Percentiles rank a stretch among this genome's conserved stretches.
phyloP scores from a whole-genome alignment of 2,113 vertebrate species.

The Melospiza melodia region DNA sequence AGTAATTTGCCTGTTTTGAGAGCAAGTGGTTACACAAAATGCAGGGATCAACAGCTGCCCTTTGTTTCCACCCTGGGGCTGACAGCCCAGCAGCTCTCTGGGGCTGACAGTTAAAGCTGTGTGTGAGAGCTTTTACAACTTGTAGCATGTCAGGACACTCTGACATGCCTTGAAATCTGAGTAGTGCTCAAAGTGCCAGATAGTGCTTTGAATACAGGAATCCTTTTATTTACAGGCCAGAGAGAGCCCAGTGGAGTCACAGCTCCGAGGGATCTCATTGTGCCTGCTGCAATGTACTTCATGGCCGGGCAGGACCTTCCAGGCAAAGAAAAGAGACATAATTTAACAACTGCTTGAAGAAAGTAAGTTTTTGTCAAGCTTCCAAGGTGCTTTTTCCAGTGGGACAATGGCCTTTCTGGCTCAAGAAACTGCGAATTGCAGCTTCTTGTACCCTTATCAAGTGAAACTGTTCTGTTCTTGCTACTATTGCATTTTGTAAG shows the following conservation, averaged over 20 bases:
- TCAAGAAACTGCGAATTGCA: not conserved
- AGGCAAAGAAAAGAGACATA: not conserved
- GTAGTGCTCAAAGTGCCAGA: not conserved
- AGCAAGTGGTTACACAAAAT: not conserved
- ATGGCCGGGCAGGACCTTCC: not conserved
- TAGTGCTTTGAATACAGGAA: not conserved
- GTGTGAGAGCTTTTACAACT: not conserved
- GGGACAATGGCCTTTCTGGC: not conserved
- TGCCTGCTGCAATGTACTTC: not conserved
- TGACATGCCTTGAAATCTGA: not conserved
- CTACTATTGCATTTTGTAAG: not conserved
- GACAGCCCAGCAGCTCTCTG: not conserved
- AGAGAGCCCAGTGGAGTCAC: not conserved
- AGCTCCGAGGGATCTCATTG: not conserved
- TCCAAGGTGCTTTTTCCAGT: not conserved
- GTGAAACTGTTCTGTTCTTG: not conserved
- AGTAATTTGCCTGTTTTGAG: not conserved
- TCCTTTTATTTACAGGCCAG: not conserved
- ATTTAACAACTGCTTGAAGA: not conserved
- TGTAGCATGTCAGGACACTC: slow-evolving; percentile 3
- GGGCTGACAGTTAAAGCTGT: not conserved
- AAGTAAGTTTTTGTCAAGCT: not conserved
- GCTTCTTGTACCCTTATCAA: not conserved
- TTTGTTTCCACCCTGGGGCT: slow-evolving; percentile 11
- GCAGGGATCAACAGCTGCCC: not conserved